Conservation (phyloP, 53 echinoderm and acorn worm species). For the Mesocentrotus franciscanus region DNA sequence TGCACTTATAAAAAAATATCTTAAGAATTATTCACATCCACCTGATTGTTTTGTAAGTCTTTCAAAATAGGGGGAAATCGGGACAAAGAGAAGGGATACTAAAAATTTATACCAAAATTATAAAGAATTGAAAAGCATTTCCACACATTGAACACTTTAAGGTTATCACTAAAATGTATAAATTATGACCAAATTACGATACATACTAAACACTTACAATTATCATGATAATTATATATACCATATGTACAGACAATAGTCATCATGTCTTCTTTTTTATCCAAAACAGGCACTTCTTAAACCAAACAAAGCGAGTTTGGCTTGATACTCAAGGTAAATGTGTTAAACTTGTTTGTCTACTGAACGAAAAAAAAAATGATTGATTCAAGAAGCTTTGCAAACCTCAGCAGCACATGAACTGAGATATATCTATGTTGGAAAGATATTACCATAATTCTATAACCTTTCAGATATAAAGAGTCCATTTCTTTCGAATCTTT, state of each 20-base stretch:
- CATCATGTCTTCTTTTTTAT: constrained; percentile 62
- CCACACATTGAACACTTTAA: constrained; percentile 43
- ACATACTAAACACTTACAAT: constrained; percentile 64
- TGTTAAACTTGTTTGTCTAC: constrained; percentile 12
- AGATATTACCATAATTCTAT: background rate
- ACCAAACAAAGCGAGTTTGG: constrained; percentile 67
- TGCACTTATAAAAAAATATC: constrained; percentile 14
- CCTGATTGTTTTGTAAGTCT: constrained; percentile 47
- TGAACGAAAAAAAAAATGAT: constrained; percentile 22
- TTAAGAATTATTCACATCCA: constrained; percentile 26
- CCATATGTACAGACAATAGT: constrained; percentile 68
- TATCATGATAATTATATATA: constrained; percentile 68
- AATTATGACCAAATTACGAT: constrained; percentile 67
- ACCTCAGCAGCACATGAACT: background rate
- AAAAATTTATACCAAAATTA: constrained; percentile 1
- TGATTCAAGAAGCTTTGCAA: constrained; percentile 5
- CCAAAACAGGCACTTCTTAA: constrained; percentile 71
- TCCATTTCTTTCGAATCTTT: background rate
- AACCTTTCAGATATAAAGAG: background rate
- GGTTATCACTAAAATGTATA: constrained; percentile 60
- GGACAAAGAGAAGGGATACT: background rate
- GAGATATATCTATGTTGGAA: background rate
- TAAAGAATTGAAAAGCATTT: constrained; percentile 39
- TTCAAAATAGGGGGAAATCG: background rate
- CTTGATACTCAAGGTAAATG: constrained; percentile 58